Percentiles rank a stretch among this genome's conserved stretches.
Conservation (phyloP, 92 coral and sea anemone genomes). For the Paramuricea clavata region DNA sequence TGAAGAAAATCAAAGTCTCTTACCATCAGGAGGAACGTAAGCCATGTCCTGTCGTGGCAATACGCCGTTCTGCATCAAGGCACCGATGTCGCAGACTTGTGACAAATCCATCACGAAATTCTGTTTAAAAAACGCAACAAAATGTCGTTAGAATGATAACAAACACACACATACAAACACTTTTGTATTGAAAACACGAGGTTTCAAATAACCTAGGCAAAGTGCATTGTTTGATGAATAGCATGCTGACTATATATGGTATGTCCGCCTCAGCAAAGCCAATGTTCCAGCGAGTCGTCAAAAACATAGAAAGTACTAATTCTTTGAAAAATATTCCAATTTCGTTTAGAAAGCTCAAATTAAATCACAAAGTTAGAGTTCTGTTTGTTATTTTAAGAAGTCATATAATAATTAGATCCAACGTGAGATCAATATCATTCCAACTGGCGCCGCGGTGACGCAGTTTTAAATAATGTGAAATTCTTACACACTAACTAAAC, state of each 20-base stretch:
- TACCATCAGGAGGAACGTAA: slow-evolving; percentile 17
- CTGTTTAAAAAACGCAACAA: slow-evolving; percentile 4
- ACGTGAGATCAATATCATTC: slow-evolving; percentile 11
- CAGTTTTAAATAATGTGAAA: not conserved
- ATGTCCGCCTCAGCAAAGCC: not conserved
- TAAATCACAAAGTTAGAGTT: not conserved
- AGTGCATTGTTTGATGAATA: slow-evolving; percentile 1
- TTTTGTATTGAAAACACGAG: not conserved
- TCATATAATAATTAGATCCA: not conserved
- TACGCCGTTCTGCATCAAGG: not conserved
- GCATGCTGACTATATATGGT: not conserved
- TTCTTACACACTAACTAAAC: not conserved
- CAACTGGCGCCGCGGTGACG: not conserved
- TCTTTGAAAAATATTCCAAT: not conserved
- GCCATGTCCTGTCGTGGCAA: not conserved
- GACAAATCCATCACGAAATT: slow-evolving; percentile 1
- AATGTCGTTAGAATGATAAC: not conserved
- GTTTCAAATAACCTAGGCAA: not conserved
- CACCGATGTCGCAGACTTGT: slow-evolving; percentile 1
- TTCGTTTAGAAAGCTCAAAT: not conserved
- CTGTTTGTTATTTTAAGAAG: not conserved
- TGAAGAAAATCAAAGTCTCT: not conserved
- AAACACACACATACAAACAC: not conserved
- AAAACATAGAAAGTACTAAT: not conserved
- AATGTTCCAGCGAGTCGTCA: not conserved